Evolutionary conservation across 2,113 vertebrate genomes (phyloP), one percentile per base, ranked within the genome.

Genomic region (Hypocryptadius cinnamomeus): DNA sequence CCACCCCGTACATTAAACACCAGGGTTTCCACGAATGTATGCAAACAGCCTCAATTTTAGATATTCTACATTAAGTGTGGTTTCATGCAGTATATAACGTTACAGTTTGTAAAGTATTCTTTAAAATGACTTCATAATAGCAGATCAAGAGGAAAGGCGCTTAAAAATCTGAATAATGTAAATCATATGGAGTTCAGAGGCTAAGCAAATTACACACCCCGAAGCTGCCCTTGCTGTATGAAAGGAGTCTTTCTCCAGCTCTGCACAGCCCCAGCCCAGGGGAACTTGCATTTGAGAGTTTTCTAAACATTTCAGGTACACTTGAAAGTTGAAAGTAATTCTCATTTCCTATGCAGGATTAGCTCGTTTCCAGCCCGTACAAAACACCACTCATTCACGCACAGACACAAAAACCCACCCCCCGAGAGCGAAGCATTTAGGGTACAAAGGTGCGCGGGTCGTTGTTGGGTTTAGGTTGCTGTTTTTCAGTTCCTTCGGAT

Each of bases 321-420:
- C 97, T 98, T 99, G 97, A 98, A 99, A 99, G 98, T 96, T 97
- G 93, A 98, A 97, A 98, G 98, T 98, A 98, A 99, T 98, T 97
- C 98, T 97, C 97, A 98, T 98, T 98, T 99, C 98, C 99, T 98
- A 97, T 95, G 96, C 97, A 92, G 98, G 97, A 98, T 98, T 98
- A 98, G 96, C 95, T 96, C 92, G 97, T 97, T 98, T 98, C 97
- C 97, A 98, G 94, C 96, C 97, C 83, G 73, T 86, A 98, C 97
- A 97, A 93, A 98, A 98, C 82, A 96, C 95, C 88, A 76, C 91
- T 96, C 97, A 98, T 98, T 98, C 98, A 98, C 95, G 80, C 85
- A 90, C 76, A 85, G 93, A 59, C 77, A 94, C 60, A 89, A 84
- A 82, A 89, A 56, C 72, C 87, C 60, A 15, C 73, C 80, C 90